A percentile compares a stretch with the other conserved stretches of the same genome.
Conservation (phyloP, 2,888 invertebrate species). For the Willowsia nigromaculata region DNA sequence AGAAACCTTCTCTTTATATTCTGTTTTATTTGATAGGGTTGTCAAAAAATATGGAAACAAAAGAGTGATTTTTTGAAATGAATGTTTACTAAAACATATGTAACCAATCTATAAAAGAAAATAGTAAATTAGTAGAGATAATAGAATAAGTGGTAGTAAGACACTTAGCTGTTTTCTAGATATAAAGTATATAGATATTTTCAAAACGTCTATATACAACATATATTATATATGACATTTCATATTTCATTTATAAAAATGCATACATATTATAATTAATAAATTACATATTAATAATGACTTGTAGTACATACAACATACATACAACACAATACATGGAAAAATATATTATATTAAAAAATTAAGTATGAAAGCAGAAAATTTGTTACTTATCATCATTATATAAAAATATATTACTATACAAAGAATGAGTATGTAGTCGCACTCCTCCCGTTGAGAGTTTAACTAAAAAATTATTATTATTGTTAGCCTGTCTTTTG, state of each 20-base stretch:
- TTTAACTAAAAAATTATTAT: conserved; percentile 46
- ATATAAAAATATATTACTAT: neutral
- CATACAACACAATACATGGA: neutral
- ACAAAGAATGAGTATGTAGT: conserved; percentile 39
- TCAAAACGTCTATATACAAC: conserved; percentile 9
- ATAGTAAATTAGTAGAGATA: conserved; percentile 36
- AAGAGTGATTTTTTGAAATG: conserved; percentile 49
- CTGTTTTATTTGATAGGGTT: neutral
- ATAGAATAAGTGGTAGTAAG: conserved; percentile 10
- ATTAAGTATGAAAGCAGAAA: conserved; percentile 26
- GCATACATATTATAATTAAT: neutral
- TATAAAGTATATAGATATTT: neutral
- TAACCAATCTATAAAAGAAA: conserved; percentile 19
- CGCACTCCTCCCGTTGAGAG: conserved; percentile 42
- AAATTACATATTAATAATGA: neutral
- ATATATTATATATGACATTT: conserved; percentile 32
- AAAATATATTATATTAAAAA: conserved; percentile 2
- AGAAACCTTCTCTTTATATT: neutral
- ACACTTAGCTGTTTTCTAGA: neutral
- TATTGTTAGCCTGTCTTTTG: conserved; percentile 10
- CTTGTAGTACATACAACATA: neutral
- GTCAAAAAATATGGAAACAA: conserved; percentile 22
- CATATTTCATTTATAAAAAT: conserved; percentile 58
- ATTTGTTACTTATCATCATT: conserved; percentile 52
- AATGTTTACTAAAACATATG: conserved; percentile 40